A percentile compares a stretch with the other conserved stretches of the same genome.
These are phyloP conservation scores for Pygoscelis antarcticus DNA, from an alignment of 2,113 vertebrate species.

Conservation along the genomic window DNA sequence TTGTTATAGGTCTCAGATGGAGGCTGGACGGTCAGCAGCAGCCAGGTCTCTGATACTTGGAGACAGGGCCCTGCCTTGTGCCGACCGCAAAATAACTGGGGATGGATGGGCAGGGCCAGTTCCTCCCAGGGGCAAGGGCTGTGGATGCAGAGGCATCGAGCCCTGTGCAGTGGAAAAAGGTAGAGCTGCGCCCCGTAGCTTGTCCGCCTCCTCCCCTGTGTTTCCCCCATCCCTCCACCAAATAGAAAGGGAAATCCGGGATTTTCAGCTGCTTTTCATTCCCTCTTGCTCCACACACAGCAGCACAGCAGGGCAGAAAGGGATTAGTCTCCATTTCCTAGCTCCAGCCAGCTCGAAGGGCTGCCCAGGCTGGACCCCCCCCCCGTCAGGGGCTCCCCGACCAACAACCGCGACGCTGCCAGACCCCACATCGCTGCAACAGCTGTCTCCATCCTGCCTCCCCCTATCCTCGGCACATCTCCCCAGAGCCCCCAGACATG, in stretches of 20 bases:
- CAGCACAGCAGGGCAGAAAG: not conserved
- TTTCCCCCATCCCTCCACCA: not conserved
- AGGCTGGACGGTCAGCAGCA: not conserved
- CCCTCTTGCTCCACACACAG: not conserved
- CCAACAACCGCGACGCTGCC: not conserved
- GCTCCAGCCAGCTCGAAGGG: not conserved
- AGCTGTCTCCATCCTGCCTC: not conserved
- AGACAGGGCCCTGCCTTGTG: not conserved
- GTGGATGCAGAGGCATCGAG: fast-evolving
- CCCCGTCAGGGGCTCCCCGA: not conserved
- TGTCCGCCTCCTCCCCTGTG: not conserved
- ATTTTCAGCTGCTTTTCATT: slow-evolving; percentile 44
- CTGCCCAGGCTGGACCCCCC: not conserved
- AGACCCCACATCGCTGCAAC: not conserved
- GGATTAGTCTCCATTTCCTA: slow-evolving; percentile 14
- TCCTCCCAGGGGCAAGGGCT: not conserved
- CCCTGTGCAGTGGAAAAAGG: not conserved
- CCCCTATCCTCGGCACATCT: not conserved
- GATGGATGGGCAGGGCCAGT: not conserved
- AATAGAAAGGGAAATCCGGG: slow-evolving; percentile 26
- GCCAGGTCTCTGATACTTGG: fast-evolving
- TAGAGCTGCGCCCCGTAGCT: not conserved
- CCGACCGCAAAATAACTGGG: not conserved
- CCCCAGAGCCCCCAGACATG: not conserved
- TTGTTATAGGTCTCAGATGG: not conserved